Evolutionary conservation across 2,797 vertebrate species (phyloP).

Genomic region (Podarcis siculus): DNA sequence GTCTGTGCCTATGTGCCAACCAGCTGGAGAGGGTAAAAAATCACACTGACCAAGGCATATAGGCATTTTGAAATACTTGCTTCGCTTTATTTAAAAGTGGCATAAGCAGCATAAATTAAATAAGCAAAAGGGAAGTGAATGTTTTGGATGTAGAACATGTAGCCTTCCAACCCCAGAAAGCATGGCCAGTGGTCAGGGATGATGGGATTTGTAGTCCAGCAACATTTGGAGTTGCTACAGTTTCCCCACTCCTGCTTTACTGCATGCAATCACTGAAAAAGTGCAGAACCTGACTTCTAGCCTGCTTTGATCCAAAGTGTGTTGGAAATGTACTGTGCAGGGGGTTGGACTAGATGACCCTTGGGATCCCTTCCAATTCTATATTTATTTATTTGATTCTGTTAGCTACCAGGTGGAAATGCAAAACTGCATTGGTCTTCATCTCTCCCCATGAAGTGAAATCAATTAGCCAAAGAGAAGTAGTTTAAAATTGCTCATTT

Average conservation of each 20-base stretch:
- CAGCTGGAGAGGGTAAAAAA: not conserved
- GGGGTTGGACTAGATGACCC: too few species aligned
- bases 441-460: not conserved
- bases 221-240: not conserved
- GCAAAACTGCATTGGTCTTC: not conserved
- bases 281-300: not conserved
- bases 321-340: not conserved
- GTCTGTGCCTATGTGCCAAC: not conserved
- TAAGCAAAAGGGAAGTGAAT: not conserved
- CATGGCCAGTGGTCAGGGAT: not conserved
- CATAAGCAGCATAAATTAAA: not conserved
- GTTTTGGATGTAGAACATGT: not conserved
- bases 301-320: not conserved
- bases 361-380: too few species aligned
- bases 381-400: too few species aligned
- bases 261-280: too few species aligned
- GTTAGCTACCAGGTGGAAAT: too few species aligned
- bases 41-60: not conserved
- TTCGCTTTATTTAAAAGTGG: not conserved
- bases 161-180: not conserved
- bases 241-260: not conserved
- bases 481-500: not conserved
- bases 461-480: not conserved
- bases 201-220: not conserved
- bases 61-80: not conserved